Evolutionary conservation across 2,113 vertebrate genomes (phyloP).

Genomic region (Odontophorus gujanensis): DNA sequence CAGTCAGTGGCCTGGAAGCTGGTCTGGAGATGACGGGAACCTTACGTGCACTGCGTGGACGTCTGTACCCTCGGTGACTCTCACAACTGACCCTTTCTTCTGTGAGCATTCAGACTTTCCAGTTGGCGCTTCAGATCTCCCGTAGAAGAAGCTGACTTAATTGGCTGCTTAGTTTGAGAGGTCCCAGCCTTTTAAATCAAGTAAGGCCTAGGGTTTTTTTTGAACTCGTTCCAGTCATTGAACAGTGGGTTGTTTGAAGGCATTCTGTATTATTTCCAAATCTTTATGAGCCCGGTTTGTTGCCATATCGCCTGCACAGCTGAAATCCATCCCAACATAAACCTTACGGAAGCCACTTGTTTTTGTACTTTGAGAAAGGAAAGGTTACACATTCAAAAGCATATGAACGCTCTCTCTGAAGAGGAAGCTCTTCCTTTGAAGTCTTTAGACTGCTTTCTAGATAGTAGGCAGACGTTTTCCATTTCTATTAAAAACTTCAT

Average conservation of each 20-base stretch:
- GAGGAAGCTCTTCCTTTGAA: constrained; percentile 53
- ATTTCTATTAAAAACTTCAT: background rate
- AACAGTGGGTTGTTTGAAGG: constrained; percentile 26
- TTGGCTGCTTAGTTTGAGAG: background rate
- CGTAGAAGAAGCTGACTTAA: background rate
- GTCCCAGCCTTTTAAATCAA: background rate
- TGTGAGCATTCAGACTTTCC: background rate
- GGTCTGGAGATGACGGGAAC: background rate
- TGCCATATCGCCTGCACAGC: background rate
- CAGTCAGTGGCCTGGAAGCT: rapidly evolving
- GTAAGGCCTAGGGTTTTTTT: background rate
- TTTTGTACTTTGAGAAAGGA: background rate
- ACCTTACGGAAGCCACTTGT: constrained; percentile 13
- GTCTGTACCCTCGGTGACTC: rapidly evolving
- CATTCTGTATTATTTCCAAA: constrained; percentile 1
- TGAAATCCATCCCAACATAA: constrained; percentile 9
- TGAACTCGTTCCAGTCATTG: constrained; percentile 21
- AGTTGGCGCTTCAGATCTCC: background rate
- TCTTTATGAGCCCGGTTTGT: constrained; percentile 14
- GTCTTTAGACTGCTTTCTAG: background rate
- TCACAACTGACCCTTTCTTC: background rate
- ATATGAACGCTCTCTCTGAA: background rate
- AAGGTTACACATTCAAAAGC: background rate
- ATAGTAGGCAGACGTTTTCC: background rate
- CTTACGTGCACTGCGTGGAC: background rate